A percentile compares a stretch with the other conserved stretches of the same genome.
These are phyloP conservation scores for Stegastes partitus DNA, from an alignment of 2,113 vertebrate genomes.

Conservation along the genomic window DNA sequence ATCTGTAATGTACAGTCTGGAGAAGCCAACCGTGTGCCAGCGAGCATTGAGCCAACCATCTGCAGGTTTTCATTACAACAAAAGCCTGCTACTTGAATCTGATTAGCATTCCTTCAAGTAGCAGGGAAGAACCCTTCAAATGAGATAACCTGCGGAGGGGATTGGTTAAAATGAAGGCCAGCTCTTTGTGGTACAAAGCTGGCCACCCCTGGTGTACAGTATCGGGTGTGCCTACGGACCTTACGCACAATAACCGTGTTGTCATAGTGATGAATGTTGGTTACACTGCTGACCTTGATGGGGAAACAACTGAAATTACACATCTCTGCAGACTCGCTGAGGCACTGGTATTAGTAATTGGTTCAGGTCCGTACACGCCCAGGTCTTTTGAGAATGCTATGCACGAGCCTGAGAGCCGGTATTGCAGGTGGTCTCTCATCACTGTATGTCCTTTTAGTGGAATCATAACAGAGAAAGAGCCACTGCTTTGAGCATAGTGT, in stretches of 20 bases:
- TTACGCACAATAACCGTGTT: constrained; percentile 31
- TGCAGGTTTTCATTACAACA: constrained; percentile 19
- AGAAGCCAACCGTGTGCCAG: neutral
- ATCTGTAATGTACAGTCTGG: neutral
- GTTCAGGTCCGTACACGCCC: neutral
- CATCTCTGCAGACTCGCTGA: constrained; percentile 23
- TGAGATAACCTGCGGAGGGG: constrained; percentile 7
- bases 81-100: neutral
- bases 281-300: constrained; percentile 37
- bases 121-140: constrained; percentile 4
- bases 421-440: neutral
- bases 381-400: constrained; percentile 5
- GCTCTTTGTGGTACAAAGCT: neutral
- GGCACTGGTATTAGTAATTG: constrained; percentile 7
- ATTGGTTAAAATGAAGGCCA: neutral
- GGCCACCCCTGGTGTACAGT: neutral
- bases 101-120: neutral
- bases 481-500: too few species aligned
- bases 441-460: neutral
- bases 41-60: neutral
- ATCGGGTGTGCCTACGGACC: constrained; percentile 11
- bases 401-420: neutral
- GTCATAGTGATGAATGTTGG: constrained; percentile 53
- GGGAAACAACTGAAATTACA: constrained; percentile 48
- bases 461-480: neutral